Base-by-base conservation (phyloP, 2,797 vertebrate genomes). In the Stomatorhinus walkeri region DNA sequence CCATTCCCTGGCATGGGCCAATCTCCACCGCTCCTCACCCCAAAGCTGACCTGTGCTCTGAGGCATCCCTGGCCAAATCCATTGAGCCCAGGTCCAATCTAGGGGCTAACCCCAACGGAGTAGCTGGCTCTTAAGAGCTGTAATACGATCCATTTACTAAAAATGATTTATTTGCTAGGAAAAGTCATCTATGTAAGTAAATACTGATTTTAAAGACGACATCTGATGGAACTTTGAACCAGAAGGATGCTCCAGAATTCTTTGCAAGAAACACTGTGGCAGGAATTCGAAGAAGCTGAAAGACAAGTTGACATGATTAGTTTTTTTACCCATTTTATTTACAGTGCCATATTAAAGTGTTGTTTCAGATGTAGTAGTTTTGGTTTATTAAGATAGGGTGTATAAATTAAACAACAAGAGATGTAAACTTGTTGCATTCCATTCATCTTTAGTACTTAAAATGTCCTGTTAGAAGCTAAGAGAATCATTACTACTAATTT, bases 271-370 rank as follows among this genome's bases (percentile, higher is more conserved):
- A 72, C 64, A 72, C 59, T 3, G 24, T 0, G 64, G 12, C 28
- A 72, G 4, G 64, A 14, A 14, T 14, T 32, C 28, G 0, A 72
- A 36, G 64, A 72, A 36, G 28, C 12, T 36, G 28, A 72, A 28
- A 32, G 12, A 72, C 64, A 72, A 28, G 19, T 28, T 28, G 12
- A 68, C 64, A 14, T 28, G 12, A 61, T 61, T 68, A 36, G 24
- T 36, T 72, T 68, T 68, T 36, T 79, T 79, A 79, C 72, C 40
- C 72, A 79, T 79, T 79, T 79, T 79, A 79, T 79, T 79, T 79
- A 79, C 72, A 79, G 72, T 46, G 16, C 72, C 72, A 79, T 43
- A 43, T 79, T 79, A 79, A 40, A 79, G 36, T 79, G 72, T 40
- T 79, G 72, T 79, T 43, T 79, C 72, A 43, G 32, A 79, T 79